A percentile compares a stretch with the other conserved stretches of the same genome.
Evolutionary conservation across 2,888 invertebrate genomes (phyloP).

Genomic region (Drosophila kambysellisi): DNA sequence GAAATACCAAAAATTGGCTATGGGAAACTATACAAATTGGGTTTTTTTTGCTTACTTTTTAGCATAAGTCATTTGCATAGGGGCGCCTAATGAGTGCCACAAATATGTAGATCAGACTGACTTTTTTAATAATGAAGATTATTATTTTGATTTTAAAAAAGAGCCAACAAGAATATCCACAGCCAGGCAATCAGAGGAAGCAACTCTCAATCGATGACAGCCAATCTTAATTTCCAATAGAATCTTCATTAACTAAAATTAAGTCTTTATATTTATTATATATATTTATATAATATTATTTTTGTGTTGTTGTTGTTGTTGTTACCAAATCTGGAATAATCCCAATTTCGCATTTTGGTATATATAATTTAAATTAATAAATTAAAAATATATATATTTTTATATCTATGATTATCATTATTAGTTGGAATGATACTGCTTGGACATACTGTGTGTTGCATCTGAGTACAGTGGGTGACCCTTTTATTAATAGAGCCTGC

Average conservation of each 20-base stretch:
- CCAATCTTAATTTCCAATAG: neutral
- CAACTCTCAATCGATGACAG: neutral
- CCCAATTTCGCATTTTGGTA: too few species aligned
- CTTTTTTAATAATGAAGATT: neutral
- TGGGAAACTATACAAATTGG: neutral
- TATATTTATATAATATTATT: neutral
- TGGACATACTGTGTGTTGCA: conserved; percentile 14
- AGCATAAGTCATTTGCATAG: neutral
- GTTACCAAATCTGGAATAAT: neutral
- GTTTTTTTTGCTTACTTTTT: neutral
- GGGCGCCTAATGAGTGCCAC: neutral
- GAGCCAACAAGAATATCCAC: neutral
- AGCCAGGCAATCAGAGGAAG: neutral
- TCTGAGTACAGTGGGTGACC: neutral
- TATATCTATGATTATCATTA: neutral
- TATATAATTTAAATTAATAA: neutral
- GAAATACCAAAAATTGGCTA: conserved; percentile 18
- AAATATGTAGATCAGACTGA: neutral
- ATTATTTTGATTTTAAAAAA: neutral
- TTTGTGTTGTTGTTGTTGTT: too few species aligned
- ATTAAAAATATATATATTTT: neutral
- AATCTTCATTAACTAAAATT: neutral
- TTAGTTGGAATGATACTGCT: neutral
- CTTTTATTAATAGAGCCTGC: neutral
- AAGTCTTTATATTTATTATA: neutral